Percentiles rank a stretch among this genome's conserved stretches.
Conservation (phyloP, 2,888 invertebrate species). For the Agrochola macilenta region DNA sequence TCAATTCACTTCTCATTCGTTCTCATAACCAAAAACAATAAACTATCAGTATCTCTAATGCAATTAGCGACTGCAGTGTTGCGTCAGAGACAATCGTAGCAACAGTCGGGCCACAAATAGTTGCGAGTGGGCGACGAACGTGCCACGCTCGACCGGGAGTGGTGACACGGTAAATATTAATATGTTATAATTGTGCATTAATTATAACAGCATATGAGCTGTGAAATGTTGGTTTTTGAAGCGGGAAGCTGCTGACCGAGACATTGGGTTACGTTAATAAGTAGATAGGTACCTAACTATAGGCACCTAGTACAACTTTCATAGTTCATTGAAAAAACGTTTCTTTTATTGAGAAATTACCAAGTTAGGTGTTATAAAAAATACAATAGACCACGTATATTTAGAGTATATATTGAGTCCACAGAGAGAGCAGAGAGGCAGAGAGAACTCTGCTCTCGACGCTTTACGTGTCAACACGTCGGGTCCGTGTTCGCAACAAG, state of each 20-base stretch:
- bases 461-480: too few relatives aligned
- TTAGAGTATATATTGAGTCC: too few relatives aligned
- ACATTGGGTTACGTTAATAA: constrained; percentile 34
- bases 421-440: too few relatives aligned
- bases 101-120: constrained; percentile 58
- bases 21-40: constrained; percentile 5
- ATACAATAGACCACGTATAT: too few relatives aligned
- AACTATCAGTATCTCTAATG: constrained; percentile 23
- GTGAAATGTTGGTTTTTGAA: constrained; percentile 49
- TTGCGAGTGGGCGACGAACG: constrained; percentile 51
- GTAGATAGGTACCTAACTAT: too few relatives aligned
- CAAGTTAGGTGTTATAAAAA: too few relatives aligned
- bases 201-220: constrained; percentile 50
- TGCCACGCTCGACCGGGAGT: constrained; percentile 42
- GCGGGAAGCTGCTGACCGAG: constrained; percentile 40
- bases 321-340: background rate
- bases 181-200: constrained; percentile 62
- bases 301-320: background rate
- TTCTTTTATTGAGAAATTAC: too few relatives aligned
- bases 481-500: too few relatives aligned
- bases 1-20: constrained; percentile 12
- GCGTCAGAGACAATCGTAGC: constrained; percentile 60
- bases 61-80: constrained; percentile 62
- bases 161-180: constrained; percentile 63
- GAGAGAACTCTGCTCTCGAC: too few relatives aligned